Evolutionary conservation across 1,140 invertebrate genomes (phyloP).

Genomic region (Proales similis): DNA sequence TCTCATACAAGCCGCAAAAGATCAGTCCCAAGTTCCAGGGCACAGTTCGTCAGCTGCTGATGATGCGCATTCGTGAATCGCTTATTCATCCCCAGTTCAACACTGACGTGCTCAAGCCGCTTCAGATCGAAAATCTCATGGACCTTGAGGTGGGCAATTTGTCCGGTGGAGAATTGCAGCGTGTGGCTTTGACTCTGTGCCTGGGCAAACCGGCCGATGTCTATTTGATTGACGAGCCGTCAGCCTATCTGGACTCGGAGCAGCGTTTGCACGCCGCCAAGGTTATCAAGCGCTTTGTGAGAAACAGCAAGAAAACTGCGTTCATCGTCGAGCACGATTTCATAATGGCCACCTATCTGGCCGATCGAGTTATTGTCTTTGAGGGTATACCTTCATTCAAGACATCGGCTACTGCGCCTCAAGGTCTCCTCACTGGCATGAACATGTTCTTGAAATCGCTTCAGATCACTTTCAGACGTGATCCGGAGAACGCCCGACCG

Average conservation of each 20-base stretch:
- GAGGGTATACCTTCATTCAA: slow-evolving; percentile 81
- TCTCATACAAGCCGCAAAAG: slow-evolving; percentile 99
- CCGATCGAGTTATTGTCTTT: slow-evolving; percentile 96
- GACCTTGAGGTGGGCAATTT: slow-evolving; percentile 93
- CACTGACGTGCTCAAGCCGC: slow-evolving; percentile 97
- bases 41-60: slow-evolving; percentile 77
- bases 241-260: slow-evolving; percentile 97
- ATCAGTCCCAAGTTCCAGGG: slow-evolving; percentile 96
- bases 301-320: slow-evolving; percentile 97
- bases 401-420: slow-evolving; percentile 82
- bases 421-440: slow-evolving; percentile 92
- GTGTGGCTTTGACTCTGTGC: slow-evolving; percentile 88
- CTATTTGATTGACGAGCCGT: slow-evolving; percentile 97
- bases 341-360: slow-evolving; percentile 98
- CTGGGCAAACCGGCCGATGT: slow-evolving; percentile 97
- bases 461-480: slow-evolving; percentile 93
- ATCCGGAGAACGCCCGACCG: slow-evolving; percentile 96
- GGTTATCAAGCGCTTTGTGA: slow-evolving; percentile 94
- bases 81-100: slow-evolving; percentile 95
- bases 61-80: slow-evolving; percentile 92
- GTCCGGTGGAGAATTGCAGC: slow-evolving; percentile 96
- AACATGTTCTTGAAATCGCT: slow-evolving; percentile 92
- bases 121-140: slow-evolving; percentile 94
- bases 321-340: slow-evolving; percentile 99
- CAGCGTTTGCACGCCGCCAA: slow-evolving; percentile 99